Base-by-base conservation (phyloP, 2,888 invertebrate genomes). In the Masnerella sp. region DNA sequence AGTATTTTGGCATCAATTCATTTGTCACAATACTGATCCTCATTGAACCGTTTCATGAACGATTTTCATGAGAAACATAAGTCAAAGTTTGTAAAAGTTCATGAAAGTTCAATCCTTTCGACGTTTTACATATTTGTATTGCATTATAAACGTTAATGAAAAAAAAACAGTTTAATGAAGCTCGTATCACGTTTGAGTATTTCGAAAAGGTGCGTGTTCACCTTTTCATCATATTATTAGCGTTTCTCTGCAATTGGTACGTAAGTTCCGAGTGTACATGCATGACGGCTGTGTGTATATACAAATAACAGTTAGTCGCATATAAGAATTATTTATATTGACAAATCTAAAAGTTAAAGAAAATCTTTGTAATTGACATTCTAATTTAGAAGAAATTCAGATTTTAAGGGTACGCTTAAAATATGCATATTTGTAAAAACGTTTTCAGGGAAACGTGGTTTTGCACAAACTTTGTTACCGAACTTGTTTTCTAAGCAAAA, bases 311-410 rank as follows among this genome's bases (percentile, higher is more conserved):
- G 17, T 65, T 65, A 56, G 28, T 56, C 40, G 22, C 12, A 25
- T 65, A 38, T 59, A 68, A 59, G 51, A 36, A 68, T 59, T 69
- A 69, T 61, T 69, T 69, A 69, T 69, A 69, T 12, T 18, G 28
- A 4, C 40, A 51, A 42, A 47, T 47, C 17, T 59, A 52, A 9
- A 61, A 54, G 54, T 43, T 36, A 38, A 38, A 36, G 45, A 18
- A 61, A 69, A 42, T 25, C 17, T 58, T 58, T 67, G 22, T 69
- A 59, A 59, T 45, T 43, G 17, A 67, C 9, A 25, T 32, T 42
- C 20, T 56, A 40, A 64, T 51, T 70, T 64, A 64, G 43, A 43
- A n/a, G n/a, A n/a, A 32, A 11, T 3, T 11, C 17, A 18, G 5
- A 40, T 42, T 18, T 59, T 51, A 36, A 34, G 8, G 22, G 14